These are phyloP conservation scores for Chymomyza fuscimana DNA, from an alignment of 2,888 invertebrate species.

Conservation along the genomic window DNA sequence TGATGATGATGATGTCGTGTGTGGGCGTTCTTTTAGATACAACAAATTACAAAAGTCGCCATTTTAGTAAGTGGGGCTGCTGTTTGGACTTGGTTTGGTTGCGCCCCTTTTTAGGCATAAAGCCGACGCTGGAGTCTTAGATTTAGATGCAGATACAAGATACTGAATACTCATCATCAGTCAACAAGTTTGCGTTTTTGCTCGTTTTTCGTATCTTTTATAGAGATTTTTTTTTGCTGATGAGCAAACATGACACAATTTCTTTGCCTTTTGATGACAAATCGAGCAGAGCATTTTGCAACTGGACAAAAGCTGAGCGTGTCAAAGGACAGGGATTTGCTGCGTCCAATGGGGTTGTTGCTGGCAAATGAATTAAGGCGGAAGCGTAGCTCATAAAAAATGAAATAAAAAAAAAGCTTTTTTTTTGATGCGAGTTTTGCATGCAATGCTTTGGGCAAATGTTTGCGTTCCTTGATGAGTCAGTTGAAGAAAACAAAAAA, in stretches of 20 bases:
- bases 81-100: background rate
- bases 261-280: background rate
- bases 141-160: background rate
- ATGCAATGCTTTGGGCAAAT: background rate
- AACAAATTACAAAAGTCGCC: background rate
- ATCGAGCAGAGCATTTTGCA: background rate
- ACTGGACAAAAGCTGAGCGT: background rate
- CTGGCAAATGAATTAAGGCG: background rate
- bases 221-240: background rate
- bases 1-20: background rate
- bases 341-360: background rate
- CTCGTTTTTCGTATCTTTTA: background rate
- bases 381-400: background rate
- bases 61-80: background rate
- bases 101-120: background rate
- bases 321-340: no score
- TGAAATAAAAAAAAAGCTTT: background rate
- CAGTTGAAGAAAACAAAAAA: background rate
- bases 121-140: background rate
- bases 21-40: background rate
- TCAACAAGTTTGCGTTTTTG: background rate
- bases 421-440: background rate
- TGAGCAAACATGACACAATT: background rate
- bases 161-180: background rate
- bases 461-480: background rate